phyloP scores from a whole-genome alignment of 2,113 vertebrate genomes.

The Ia io region DNA sequence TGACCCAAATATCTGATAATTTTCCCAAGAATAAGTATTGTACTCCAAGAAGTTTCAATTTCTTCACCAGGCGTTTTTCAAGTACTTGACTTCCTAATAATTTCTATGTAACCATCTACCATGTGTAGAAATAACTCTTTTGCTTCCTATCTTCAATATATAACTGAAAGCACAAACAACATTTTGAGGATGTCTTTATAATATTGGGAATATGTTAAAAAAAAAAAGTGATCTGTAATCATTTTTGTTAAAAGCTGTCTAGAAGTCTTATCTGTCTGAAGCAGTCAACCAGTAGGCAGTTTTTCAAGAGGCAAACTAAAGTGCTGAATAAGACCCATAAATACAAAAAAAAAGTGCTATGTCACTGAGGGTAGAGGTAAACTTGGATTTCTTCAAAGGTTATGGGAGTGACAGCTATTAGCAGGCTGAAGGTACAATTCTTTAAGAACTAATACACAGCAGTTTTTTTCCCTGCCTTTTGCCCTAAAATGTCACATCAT shows the following conservation, averaged over 20 bases:
- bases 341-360: slow-evolving; percentile 33
- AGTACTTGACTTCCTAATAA: neutral
- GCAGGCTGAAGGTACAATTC: slow-evolving; percentile 22
- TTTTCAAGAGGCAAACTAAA: neutral
- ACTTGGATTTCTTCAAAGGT: slow-evolving; percentile 54
- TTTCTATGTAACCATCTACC: neutral
- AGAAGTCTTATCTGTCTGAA: slow-evolving; percentile 50
- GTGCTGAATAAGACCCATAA: slow-evolving; percentile 40
- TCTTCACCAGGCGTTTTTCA: neutral
- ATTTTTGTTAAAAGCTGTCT: slow-evolving; percentile 12
- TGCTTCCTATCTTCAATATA: neutral
- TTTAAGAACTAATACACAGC: slow-evolving; percentile 39
- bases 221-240: neutral
- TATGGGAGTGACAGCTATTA: slow-evolving; percentile 49
- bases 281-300: neutral
- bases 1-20: neutral
- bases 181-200: neutral
- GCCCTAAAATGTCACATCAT: slow-evolving; percentile 56
- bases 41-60: neutral
- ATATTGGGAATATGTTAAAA: neutral
- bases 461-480: slow-evolving; percentile 29
- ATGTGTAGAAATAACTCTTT: neutral
- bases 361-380: slow-evolving; percentile 47
- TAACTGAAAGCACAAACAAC: neutral
- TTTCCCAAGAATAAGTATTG: neutral